These are phyloP conservation scores for Hypotaenidia okinawae DNA, from an alignment of 2,797 vertebrate species.

Conservation along the genomic window DNA sequence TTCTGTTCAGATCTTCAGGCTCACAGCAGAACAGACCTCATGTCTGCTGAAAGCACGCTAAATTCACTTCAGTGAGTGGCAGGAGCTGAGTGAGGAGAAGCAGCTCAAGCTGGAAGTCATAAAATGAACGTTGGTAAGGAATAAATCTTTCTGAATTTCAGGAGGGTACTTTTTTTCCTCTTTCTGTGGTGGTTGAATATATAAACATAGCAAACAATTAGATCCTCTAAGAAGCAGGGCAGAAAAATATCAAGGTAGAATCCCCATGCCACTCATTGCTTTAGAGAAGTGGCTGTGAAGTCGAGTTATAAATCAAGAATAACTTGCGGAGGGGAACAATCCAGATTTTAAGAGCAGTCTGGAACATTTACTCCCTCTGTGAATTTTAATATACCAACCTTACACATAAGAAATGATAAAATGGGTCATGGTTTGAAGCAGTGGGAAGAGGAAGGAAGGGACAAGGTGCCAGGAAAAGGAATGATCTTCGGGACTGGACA, in stretches of 20 bases:
- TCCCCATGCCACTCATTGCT: not conserved
- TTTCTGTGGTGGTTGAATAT: not conserved
- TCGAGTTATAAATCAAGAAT: not conserved
- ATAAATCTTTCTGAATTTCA: not conserved
- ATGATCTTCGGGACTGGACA: not conserved
- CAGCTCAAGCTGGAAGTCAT: not conserved
- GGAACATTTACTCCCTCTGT: not conserved
- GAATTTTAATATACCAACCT: not conserved
- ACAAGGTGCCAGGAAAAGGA: not conserved
- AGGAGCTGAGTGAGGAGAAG: not conserved
- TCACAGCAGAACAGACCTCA: not conserved
- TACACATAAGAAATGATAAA: not conserved
- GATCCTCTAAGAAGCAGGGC: not conserved
- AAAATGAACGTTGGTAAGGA: not conserved
- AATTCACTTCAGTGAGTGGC: not conserved
- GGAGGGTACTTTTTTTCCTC: not conserved
- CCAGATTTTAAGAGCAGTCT: not conserved
- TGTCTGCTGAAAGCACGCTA: accelerated
- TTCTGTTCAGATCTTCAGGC: not conserved
- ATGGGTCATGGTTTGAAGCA: not conserved
- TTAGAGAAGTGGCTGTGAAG: not conserved
- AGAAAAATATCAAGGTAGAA: not conserved
- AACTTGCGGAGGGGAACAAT: not conserved
- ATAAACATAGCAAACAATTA: not conserved
- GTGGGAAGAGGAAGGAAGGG: not conserved